Conservation (phyloP, 2,888 invertebrate genomes). For the Seira musarum region DNA sequence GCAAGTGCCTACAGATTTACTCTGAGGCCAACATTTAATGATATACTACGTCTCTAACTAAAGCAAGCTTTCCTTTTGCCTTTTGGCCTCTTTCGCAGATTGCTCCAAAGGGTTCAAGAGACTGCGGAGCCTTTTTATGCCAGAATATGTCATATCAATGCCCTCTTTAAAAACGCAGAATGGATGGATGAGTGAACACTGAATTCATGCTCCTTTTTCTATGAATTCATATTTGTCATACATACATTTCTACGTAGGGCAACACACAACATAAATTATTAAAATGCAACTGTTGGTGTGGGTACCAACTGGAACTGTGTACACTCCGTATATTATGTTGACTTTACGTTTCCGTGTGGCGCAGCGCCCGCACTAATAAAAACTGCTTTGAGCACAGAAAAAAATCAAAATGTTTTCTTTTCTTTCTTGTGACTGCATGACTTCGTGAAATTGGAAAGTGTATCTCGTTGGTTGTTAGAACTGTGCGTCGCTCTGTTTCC, state of each 20-base stretch:
- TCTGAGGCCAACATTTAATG: not conserved
- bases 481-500: not conserved
- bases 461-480: not conserved
- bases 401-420: not conserved
- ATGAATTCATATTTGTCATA: not conserved
- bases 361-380: not conserved
- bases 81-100: constrained; percentile 36
- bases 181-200: constrained; percentile 20
- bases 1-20: constrained; percentile 16
- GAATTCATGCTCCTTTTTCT: not conserved
- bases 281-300: not conserved
- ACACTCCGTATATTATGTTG: not conserved
- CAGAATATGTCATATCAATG: not conserved
- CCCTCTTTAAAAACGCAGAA: not conserved
- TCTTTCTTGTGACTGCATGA: not conserved
- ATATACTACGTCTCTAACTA: not conserved
- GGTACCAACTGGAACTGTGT: not conserved
- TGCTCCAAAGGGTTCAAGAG: not conserved
- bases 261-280: not conserved
- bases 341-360: not conserved
- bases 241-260: not conserved
- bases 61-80: constrained; percentile 26
- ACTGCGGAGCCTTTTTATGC: constrained; percentile 8
- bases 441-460: not conserved
- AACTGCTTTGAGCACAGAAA: not conserved